Base-by-base conservation (phyloP, 2,113 vertebrate genomes). In the Okapia johnstoni region DNA sequence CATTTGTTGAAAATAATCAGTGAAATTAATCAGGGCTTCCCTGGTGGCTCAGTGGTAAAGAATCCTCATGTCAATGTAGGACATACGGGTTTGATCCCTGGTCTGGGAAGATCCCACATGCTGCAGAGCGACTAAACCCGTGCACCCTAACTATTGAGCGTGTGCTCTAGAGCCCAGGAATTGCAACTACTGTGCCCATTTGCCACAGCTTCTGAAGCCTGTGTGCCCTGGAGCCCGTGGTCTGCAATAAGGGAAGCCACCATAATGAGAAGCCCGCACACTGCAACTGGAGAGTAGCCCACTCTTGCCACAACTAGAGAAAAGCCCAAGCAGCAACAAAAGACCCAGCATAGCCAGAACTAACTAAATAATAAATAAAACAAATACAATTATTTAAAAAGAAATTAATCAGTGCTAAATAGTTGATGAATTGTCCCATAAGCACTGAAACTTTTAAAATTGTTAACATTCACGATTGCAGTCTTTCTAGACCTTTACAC, bases 401-500 rank as follows among this genome's bases (percentile, higher is more conserved):
- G 66, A 88, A 80, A 93, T 88, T 60, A 79, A 93, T 96, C 88
- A 86, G 23, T 93, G n/a, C 77, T 81, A 19, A 28, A 80, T 88
- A 92, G 48, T 57, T 95, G 66, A 94, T 73, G 79, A 95, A 92
- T 77, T 95, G 83, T 66, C 52, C 80, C 16, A 7, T 36, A 16
- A 93, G 13, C 43, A 61, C 9, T n/a, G 85, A 83, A 90, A 52
- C 76, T 93, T 87, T 57, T 70, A 96, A 86, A 96, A 94, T 70
- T 86, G 12, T 30, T 90, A 87, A 80, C 80, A 70, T 95, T 52
- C 19, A 61, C 46, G 58, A 93, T 70, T 28, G 5, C 17, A 88
- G 7, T 92, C 48, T 92, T 92, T 87, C 40, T 96, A 94, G 85
- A 88, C 12, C 30, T 88, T 91, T 85, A 40, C 57, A 77, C 4